Percentiles rank a stretch among this genome's conserved stretches.
Evolutionary conservation across 1,140 invertebrate species (phyloP).

Genomic region (Cotesia vestalis): DNA sequence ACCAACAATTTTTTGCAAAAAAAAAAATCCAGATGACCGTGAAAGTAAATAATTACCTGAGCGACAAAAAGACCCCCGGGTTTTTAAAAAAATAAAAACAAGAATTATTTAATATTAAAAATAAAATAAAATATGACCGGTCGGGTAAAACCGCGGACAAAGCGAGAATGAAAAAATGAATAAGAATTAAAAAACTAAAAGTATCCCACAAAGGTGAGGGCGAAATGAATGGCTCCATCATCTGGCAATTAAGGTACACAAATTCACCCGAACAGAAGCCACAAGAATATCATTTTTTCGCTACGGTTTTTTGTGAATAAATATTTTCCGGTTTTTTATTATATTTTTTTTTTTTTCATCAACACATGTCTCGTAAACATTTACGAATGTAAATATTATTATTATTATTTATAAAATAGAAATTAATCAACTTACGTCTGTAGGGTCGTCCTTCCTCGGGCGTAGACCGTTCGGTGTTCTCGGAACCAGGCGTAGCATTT

Average conservation of each 20-base stretch:
- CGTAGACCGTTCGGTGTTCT: constrained; percentile 68
- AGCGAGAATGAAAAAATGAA: constrained; percentile 23
- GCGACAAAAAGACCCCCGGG: constrained; percentile 51
- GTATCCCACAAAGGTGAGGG: constrained; percentile 42
- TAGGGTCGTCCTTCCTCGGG: constrained; percentile 68
- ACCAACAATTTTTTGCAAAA: too few relatives aligned
- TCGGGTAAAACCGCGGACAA: constrained; percentile 34
- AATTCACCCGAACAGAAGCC: constrained; percentile 11
- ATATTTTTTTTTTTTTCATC: too few relatives aligned
- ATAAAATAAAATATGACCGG: constrained; percentile 25
- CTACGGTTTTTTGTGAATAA: background rate
- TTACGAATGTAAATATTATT: background rate
- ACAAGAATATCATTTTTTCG: constrained; percentile 16
- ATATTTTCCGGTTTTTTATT: background rate
- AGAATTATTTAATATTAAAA: constrained; percentile 26
- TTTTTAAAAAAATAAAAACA: constrained; percentile 4
- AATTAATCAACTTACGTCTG: constrained; percentile 63
- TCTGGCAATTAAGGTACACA: constrained; percentile 58
- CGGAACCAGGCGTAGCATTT: constrained; percentile 67
- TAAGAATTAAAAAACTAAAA: constrained; percentile 21
- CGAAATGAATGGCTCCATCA: constrained; percentile 61
- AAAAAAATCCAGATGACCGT: too few relatives aligned
- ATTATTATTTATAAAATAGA: constrained; percentile 15
- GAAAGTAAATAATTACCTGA: too few relatives aligned
- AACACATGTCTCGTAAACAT: too few relatives aligned